Conservation (phyloP, 2,113 vertebrate species). For the Colistium nudipinnis region DNA sequence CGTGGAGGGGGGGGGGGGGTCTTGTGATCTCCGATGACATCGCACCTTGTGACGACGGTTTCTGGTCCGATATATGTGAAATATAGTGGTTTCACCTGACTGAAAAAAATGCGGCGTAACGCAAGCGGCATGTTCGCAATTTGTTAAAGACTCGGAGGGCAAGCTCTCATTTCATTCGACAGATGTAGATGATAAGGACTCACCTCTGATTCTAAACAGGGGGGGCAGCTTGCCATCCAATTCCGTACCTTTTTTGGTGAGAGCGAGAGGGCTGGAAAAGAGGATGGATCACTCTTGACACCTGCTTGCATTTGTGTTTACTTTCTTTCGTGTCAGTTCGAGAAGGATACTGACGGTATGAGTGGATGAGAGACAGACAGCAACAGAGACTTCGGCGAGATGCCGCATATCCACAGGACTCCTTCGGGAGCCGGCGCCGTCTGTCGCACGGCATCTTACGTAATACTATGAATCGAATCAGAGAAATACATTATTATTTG, state of each 20-base stretch:
- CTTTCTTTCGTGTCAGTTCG: constrained; percentile 44
- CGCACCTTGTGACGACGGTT: too few relatives aligned
- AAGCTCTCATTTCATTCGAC: constrained; percentile 52
- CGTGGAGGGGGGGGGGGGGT: too few relatives aligned
- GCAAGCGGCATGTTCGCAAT: constrained; percentile 19
- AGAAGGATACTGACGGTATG: constrained; percentile 16
- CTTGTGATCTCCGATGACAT: too few relatives aligned
- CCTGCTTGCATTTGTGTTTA: constrained; percentile 43
- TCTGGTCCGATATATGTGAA: too few relatives aligned
- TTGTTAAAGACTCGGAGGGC: constrained; percentile 48
- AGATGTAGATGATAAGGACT: constrained; percentile 52
- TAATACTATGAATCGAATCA: too few relatives aligned
- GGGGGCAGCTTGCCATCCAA: constrained; percentile 41
- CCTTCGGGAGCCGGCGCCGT: too few relatives aligned
- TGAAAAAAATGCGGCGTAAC: constrained; percentile 21
- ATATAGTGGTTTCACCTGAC: neutral
- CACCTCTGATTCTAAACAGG: constrained; percentile 45
- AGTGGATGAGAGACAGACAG: constrained; percentile 16
- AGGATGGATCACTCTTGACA: constrained; percentile 48
- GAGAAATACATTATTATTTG: too few relatives aligned
- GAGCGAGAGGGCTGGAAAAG: constrained; percentile 3
- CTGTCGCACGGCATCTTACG: too few relatives aligned
- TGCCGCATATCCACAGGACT: too few relatives aligned
- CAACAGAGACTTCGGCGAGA: neutral
- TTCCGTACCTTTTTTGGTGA: constrained; percentile 51